Evolutionary conservation across 2,888 invertebrate genomes (phyloP), one percentile per base, ranked within the genome.

Genomic region (Barypeithes pellucidus): DNA sequence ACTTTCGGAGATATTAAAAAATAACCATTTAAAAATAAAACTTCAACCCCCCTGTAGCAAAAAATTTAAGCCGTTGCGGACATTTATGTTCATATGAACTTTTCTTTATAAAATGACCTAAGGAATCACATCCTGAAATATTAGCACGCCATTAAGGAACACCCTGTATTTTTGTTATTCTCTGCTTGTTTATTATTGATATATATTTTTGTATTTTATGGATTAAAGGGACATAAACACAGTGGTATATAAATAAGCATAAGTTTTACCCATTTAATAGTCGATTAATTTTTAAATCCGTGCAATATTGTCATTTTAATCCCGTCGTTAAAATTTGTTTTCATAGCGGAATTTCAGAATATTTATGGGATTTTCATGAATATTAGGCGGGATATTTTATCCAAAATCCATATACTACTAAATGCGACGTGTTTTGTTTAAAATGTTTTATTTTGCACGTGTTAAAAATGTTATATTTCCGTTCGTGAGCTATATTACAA

Each of bases 201-300:
- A n/a, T 33, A 54, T 4, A 16, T 54, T 29, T 54, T 16, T 33
- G 29, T 33, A 16, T 54, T 52, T 33, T 33, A 50, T 18, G 52
- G 39, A 65, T 66, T 66, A 57, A 41, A 57, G 22, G 66, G 54
- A 20, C 66, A 29, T 43, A 60, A 50, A 69, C 62, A 65, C 45
- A 43, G 43, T 20, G 16, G 43, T 39, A 20, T 33, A 57, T 41
- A 57, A n/a, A n/a, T 59, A 59, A 45, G 57, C 43, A 22, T 39
- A 36, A 62, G 63, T 33, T 62, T 69, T 20, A 70, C 54, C 43
- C 63, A 63, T 70, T 63, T 63, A 63, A 70, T 70, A 63, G 70
- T 54, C 70, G 52, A 70, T 70, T 70, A 63, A 70, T 70, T 52
- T 43, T 39, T 45, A 63, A 70, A 70, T 70, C 70, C 63, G 36